phyloP scores from a whole-genome alignment of 2,797 vertebrate genomes.

The Melanogrammus aeglefinus region DNA sequence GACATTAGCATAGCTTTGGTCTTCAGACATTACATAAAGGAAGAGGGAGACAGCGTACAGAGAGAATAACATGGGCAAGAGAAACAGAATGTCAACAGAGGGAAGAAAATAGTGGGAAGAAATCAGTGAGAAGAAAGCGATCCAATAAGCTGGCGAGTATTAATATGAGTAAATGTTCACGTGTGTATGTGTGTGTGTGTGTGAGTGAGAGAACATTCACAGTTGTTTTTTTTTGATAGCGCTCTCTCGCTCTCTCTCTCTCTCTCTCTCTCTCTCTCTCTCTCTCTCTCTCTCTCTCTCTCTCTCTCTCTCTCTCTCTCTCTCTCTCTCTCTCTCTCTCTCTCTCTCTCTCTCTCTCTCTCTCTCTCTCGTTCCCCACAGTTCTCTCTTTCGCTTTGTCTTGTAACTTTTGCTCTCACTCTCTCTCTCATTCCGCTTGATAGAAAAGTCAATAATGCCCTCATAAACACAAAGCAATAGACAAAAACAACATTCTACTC shows the following conservation, averaged over 20 bases:
- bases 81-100: neutral
- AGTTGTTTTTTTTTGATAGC: neutral
- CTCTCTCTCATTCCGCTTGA: slow-evolving; percentile 17
- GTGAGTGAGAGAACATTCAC: neutral
- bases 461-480: slow-evolving; percentile 9
- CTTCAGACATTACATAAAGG: slow-evolving; percentile 15
- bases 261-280: neutral
- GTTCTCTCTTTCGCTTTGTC: slow-evolving; percentile 34
- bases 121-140: neutral
- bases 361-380: neutral
- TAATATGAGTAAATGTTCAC: neutral
- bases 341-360: neutral
- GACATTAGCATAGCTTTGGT: slow-evolving; percentile 24
- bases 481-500: slow-evolving; percentile 24
- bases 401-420: slow-evolving; percentile 6
- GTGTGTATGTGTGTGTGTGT: neutral
- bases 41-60: neutral
- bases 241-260: neutral
- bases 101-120: neutral
- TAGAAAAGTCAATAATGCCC: slow-evolving; percentile 27
- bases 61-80: slow-evolving; percentile 1
- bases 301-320: neutral
- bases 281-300: neutral
- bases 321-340: neutral
- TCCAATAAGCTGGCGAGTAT: neutral